phyloP scores from a whole-genome alignment of 2,888 invertebrate genomes.

The Drosophila acutilabella region DNA sequence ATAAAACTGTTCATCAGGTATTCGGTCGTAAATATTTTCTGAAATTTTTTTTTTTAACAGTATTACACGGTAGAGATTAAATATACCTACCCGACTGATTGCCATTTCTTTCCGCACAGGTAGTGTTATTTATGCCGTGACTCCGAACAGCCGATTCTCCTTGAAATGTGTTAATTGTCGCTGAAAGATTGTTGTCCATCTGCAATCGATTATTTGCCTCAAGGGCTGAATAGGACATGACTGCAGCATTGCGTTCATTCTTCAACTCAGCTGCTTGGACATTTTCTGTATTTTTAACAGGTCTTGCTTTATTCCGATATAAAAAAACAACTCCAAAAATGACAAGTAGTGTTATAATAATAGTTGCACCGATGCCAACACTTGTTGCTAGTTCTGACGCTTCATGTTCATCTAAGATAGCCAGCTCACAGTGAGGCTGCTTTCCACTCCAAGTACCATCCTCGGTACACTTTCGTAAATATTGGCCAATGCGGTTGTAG shows the following conservation, averaged over 20 bases:
- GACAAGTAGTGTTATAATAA: conserved; percentile 92
- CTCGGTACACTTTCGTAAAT: conserved; percentile 93
- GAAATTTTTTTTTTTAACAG: not conserved
- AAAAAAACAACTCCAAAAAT: conserved; percentile 92
- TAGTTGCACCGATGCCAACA: conserved; percentile 93
- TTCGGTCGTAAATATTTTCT: conserved; percentile 88
- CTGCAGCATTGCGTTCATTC: conserved; percentile 94
- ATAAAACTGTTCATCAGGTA: conserved; percentile 90
- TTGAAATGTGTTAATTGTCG: conserved; percentile 85
- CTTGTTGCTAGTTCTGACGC: conserved; percentile 91
- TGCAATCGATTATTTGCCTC: conserved; percentile 87
- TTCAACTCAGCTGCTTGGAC: conserved; percentile 94
- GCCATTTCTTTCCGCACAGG: conserved; percentile 37
- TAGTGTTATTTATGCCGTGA: conserved; percentile 32
- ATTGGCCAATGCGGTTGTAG: conserved; percentile 92
- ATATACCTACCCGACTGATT: conserved; percentile 59
- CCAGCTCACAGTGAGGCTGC: conserved; percentile 92
- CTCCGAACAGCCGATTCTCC: conserved; percentile 37
- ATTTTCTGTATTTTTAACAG: conserved; percentile 95
- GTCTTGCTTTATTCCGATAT: conserved; percentile 92
- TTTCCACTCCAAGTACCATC: conserved; percentile 95
- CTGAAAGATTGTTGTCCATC: conserved; percentile 82
- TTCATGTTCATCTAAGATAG: conserved; percentile 90
- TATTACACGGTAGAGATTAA: not conserved
- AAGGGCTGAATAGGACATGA: conserved; percentile 94